Evolutionary conservation across 2,888 invertebrate genomes (phyloP).

Genomic region (Cryptocephalus moraei): DNA sequence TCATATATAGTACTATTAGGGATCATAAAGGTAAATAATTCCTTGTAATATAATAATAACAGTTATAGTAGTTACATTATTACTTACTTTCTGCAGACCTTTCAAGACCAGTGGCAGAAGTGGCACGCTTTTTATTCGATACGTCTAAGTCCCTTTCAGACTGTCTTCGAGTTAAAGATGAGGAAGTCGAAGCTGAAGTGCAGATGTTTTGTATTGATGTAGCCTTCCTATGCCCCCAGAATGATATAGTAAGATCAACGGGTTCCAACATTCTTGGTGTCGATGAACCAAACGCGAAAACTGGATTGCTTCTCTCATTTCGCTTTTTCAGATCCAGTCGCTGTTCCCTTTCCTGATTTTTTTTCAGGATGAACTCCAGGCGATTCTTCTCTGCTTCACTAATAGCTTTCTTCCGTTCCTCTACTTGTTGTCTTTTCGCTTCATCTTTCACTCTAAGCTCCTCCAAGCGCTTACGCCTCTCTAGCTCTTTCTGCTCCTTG

Average conservation of each 20-base stretch:
- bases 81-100: constrained; percentile 50
- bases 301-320: constrained; percentile 62
- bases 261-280: constrained; percentile 81
- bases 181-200: constrained; percentile 49
- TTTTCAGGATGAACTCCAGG: constrained; percentile 73
- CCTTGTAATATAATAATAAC: too few relatives aligned
- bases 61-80: too few relatives aligned
- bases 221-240: constrained; percentile 81
- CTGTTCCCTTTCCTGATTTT: constrained; percentile 50
- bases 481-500: constrained; percentile 81
- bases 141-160: constrained; percentile 72
- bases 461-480: constrained; percentile 70
- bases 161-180: constrained; percentile 64
- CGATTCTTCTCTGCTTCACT: constrained; percentile 82
- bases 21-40: too few relatives aligned
- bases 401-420: constrained; percentile 81
- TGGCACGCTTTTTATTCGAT: constrained; percentile 65
- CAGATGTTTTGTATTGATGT: constrained; percentile 86
- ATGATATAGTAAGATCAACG: constrained; percentile 65
- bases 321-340: constrained; percentile 65
- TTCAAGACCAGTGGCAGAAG: constrained; percentile 62
- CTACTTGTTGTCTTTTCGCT: constrained; percentile 61
- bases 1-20: too few relatives aligned
- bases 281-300: constrained; percentile 87
- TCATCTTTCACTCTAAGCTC: constrained; percentile 71